Evolutionary conservation across 2,888 invertebrate genomes (phyloP).

Genomic region (Caenorhabditis uteleia): DNA sequence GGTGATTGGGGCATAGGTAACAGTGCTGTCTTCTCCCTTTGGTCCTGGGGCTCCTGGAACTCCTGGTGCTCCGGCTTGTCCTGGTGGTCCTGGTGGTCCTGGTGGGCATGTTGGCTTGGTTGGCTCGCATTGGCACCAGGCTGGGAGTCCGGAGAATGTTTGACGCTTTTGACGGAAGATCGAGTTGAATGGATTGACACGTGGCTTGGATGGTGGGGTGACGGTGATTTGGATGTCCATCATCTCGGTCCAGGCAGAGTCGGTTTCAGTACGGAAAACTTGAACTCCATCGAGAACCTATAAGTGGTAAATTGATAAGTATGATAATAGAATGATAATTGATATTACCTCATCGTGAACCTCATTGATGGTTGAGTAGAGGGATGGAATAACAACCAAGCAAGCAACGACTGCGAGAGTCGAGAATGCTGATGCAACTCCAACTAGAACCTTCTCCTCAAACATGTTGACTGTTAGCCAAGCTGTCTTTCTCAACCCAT

Average conservation of each 20-base stretch:
- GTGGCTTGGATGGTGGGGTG: slow-evolving; percentile 61
- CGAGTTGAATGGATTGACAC: slow-evolving; percentile 52
- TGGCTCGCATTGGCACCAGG: slow-evolving; percentile 59
- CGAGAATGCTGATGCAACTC: slow-evolving; percentile 44
- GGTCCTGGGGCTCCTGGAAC: slow-evolving; percentile 48
- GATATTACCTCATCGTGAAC: slow-evolving; percentile 32
- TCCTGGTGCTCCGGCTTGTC: slow-evolving; percentile 53
- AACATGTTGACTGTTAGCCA: slow-evolving; percentile 40
- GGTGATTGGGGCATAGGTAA: slow-evolving; percentile 45
- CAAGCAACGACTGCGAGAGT: slow-evolving; percentile 47
- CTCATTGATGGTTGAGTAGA: slow-evolving; percentile 63
- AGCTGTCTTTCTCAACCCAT: slow-evolving; percentile 8
- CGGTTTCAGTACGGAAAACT: slow-evolving; percentile 59
- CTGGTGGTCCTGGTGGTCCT: slow-evolving; percentile 56
- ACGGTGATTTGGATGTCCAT: slow-evolving; percentile 61
- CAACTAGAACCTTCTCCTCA: slow-evolving; percentile 56
- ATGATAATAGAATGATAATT: not conserved
- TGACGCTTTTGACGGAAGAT: slow-evolving; percentile 59
- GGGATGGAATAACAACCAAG: slow-evolving; percentile 58
- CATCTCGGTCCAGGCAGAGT: slow-evolving; percentile 59
- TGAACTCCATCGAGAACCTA: slow-evolving; percentile 56
- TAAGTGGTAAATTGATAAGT: not conserved
- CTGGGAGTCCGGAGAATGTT: slow-evolving; percentile 52
- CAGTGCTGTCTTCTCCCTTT: slow-evolving; percentile 51
- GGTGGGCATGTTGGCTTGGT: slow-evolving; percentile 56